Evolutionary conservation across 2,113 vertebrate species (phyloP).

Genomic region (Sinosuthora webbiana): DNA sequence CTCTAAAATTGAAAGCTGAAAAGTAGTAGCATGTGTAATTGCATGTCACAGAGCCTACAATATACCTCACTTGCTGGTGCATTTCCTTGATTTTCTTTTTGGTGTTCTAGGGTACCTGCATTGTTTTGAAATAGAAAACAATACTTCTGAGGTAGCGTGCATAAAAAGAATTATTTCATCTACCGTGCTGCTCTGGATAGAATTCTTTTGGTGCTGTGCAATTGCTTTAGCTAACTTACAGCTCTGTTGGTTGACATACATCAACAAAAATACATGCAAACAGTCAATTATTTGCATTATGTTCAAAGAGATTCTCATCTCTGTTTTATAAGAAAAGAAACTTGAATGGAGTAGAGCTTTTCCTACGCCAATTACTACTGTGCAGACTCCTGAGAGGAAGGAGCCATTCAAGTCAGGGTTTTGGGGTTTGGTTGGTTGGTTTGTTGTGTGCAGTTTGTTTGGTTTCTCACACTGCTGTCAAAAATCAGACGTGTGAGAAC

Average conservation of each 20-base stretch:
- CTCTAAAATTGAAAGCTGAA: background rate
- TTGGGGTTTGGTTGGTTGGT: background rate
- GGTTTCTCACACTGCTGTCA: background rate
- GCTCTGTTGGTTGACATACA: background rate
- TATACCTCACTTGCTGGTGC: background rate
- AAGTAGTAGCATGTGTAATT: background rate
- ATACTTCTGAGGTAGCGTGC: background rate
- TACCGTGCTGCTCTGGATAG: background rate
- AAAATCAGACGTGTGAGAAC: background rate
- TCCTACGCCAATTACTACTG: background rate
- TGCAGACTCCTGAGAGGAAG: background rate
- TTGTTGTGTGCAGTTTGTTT: background rate
- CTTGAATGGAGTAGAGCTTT: background rate
- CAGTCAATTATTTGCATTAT: slow-evolving; percentile 37
- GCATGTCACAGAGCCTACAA: background rate
- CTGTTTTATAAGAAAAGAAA: background rate
- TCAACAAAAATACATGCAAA: slow-evolving; percentile 21
- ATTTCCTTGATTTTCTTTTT: background rate
- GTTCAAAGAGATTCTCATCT: background rate
- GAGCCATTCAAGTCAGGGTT: background rate
- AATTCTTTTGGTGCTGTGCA: background rate
- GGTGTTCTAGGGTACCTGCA: background rate
- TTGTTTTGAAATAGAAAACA: background rate
- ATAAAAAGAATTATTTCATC: background rate
- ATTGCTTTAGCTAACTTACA: background rate